Conservation (phyloP, 1,140 invertebrate species). For the Temnothorax curvispinosus region DNA sequence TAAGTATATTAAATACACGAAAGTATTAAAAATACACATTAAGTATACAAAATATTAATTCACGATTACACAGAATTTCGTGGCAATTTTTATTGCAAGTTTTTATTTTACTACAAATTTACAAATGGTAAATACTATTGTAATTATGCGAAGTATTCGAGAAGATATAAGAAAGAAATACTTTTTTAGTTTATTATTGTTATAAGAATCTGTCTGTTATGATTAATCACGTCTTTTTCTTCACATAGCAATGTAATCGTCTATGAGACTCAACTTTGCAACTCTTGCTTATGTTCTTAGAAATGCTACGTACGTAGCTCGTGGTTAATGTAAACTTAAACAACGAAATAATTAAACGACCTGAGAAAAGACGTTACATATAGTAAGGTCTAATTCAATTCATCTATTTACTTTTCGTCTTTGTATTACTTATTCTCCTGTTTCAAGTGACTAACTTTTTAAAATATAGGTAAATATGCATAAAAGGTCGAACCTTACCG, state of each 20-base stretch:
- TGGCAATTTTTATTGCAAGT: background rate
- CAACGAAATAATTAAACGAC: slow-evolving; percentile 17
- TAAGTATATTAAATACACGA: too few species aligned
- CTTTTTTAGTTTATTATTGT: background rate
- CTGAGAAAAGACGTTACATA: slow-evolving; percentile 3
- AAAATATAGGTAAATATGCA: background rate
- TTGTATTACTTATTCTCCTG: background rate
- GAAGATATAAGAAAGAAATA: background rate
- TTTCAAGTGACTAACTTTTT: background rate
- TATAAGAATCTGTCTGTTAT: background rate
- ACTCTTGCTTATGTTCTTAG: slow-evolving; percentile 21
- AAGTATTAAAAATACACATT: too few species aligned
- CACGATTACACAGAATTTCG: background rate
- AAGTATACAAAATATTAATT: background rate
- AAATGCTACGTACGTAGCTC: background rate
- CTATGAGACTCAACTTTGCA: slow-evolving; percentile 30
- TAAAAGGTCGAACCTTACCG: too few species aligned
- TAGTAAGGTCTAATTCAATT: background rate
- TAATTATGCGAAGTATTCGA: background rate
- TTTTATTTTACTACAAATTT: background rate
- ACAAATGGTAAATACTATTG: background rate
- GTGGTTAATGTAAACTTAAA: background rate
- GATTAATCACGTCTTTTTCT: background rate
- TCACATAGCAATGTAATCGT: background rate
- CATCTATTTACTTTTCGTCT: background rate